A percentile compares a stretch with the other conserved stretches of the same genome.
Conservation (phyloP, 1,140 invertebrate genomes). For the Eurytemora carolleeae region DNA sequence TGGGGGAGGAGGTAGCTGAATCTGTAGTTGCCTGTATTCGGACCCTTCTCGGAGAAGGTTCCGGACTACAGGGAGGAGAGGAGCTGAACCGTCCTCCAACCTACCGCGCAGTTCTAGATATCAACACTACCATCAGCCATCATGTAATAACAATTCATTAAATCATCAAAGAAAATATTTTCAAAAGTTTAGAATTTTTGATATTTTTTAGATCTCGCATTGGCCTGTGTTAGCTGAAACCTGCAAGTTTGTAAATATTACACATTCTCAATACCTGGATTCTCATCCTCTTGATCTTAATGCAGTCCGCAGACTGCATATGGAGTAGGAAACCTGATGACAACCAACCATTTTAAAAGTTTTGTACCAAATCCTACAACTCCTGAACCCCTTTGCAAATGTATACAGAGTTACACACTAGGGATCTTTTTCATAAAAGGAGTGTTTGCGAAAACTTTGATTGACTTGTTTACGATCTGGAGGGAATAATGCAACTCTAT, state of each 20-base stretch:
- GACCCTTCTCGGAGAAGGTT: conserved; percentile 49
- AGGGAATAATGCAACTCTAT: no score
- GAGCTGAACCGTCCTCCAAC: not conserved
- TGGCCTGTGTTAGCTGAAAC: not conserved
- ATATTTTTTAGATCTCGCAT: not conserved
- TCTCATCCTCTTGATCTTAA: not conserved
- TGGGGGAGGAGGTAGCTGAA: conserved; percentile 89
- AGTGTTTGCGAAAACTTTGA: no score
- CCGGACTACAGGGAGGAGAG: not conserved
- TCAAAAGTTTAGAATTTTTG: not conserved
- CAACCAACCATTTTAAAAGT: no score
- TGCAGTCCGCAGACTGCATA: not conserved
- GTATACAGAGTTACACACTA: no score
- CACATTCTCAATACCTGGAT: not conserved
- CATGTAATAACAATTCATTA: not conserved
- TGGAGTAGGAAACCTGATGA: no score
- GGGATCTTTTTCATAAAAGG: no score
- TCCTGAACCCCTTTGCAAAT: no score
- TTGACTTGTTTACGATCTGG: no score
- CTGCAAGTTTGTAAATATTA: not conserved
- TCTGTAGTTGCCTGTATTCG: conserved; percentile 86
- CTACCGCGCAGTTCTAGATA: not conserved
- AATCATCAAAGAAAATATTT: not conserved
- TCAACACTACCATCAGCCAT: not conserved
- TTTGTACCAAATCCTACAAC: no score